These are phyloP conservation scores for Phyllostomus discolor DNA, from an alignment of 2,113 vertebrate species.

Conservation along the genomic window DNA sequence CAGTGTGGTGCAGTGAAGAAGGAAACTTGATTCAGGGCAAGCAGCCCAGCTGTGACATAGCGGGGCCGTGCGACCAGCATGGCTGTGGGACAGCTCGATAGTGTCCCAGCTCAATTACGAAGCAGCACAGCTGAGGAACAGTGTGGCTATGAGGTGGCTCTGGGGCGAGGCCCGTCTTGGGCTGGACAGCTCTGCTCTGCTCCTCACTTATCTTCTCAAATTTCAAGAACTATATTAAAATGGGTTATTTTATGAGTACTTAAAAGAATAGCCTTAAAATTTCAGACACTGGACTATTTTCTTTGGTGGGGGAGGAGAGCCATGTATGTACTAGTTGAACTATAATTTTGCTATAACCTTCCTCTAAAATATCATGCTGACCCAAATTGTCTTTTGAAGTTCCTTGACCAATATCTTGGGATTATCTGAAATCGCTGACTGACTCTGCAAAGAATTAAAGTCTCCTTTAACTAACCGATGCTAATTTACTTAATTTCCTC, in stretches of 20 bases:
- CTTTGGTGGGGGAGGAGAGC: rapidly evolving
- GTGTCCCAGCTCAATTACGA: neutral
- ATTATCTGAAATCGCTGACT: neutral
- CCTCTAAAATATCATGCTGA: neutral
- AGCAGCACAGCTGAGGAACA: neutral
- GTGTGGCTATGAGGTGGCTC: neutral
- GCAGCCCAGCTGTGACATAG: neutral
- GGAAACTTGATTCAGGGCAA: neutral
- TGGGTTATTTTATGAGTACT: neutral
- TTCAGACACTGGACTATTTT: neutral
- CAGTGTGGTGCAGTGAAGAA: neutral
- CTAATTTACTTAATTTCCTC: neutral
- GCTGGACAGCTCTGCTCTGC: neutral
- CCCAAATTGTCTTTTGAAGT: neutral
- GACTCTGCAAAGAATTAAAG: neutral
- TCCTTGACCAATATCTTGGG: neutral
- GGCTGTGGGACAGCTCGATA: neutral
- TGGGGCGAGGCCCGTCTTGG: neutral
- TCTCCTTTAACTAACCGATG: neutral
- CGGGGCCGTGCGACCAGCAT: neutral
- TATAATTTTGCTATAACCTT: neutral
- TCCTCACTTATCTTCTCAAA: neutral
- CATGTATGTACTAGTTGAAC: neutral
- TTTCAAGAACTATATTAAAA: neutral
- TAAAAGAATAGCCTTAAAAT: neutral